Percentiles rank a stretch among this genome's conserved stretches.
Evolutionary conservation across 2,113 vertebrate genomes (phyloP).

Genomic region (Pteronura brasiliensis): DNA sequence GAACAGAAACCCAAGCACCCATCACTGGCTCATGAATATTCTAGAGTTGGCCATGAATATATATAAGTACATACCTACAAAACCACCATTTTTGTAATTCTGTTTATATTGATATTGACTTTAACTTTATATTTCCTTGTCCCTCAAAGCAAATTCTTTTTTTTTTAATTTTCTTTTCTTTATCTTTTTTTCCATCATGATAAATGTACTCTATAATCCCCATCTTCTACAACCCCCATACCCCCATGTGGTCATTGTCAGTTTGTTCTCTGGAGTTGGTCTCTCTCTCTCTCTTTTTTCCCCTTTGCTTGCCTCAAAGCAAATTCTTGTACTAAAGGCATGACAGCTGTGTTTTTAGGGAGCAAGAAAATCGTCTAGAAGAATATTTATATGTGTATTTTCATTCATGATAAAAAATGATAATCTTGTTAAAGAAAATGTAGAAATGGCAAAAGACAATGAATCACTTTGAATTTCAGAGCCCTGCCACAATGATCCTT

Average conservation of each 20-base stretch:
- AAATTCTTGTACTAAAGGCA: not conserved
- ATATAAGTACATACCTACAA: not conserved
- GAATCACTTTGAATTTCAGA: not conserved
- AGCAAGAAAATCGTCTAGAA: not conserved
- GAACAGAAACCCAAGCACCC: not conserved
- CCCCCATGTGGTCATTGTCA: not conserved
- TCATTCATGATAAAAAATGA: not conserved
- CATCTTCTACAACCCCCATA: not conserved
- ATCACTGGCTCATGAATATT: not conserved
- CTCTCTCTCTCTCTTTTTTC: not conserved
- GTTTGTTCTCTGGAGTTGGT: not conserved
- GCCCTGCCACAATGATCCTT: not conserved
- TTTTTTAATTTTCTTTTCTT: not conserved
- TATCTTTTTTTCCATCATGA: not conserved
- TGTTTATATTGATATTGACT: not conserved
- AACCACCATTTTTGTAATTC: not conserved
- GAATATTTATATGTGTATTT: not conserved
- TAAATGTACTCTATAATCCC: not conserved
- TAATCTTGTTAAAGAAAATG: not conserved
- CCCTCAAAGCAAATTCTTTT: not conserved
- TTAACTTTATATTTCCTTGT: not conserved
- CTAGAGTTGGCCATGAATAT: not conserved
- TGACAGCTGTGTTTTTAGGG: not conserved
- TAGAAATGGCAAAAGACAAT: not conserved
- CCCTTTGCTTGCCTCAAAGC: not conserved